Percentiles rank a stretch among this genome's conserved stretches.
Conservation (phyloP, 2,113 vertebrate species). For the Heliornis fulica region DNA sequence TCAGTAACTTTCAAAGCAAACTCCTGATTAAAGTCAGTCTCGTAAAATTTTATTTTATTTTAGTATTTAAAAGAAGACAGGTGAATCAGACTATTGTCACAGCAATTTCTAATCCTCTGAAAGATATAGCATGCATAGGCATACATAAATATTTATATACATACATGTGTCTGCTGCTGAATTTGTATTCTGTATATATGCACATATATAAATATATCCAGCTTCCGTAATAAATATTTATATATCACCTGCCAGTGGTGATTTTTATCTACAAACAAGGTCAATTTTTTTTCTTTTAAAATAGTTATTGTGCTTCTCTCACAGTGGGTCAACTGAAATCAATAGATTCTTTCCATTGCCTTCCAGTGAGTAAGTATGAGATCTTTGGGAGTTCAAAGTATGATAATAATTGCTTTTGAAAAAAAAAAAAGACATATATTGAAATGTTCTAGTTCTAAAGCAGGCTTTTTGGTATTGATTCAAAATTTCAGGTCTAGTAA, state of each 20-base stretch:
- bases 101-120: neutral
- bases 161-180: neutral
- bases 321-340: neutral
- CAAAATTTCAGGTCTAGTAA: neutral
- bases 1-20: neutral
- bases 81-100: neutral
- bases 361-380: neutral
- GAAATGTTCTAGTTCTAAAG: neutral
- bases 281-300: neutral
- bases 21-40: neutral
- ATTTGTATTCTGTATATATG: neutral
- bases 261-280: neutral
- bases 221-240: neutral
- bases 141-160: neutral
- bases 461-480: neutral
- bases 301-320: neutral
- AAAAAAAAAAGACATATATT: neutral
- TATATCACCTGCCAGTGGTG: neutral
- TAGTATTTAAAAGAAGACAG: neutral
- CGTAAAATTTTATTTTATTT: neutral
- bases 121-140: rapidly evolving
- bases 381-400: neutral
- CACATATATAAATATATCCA: neutral
- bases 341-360: neutral
- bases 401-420: neutral